Evolutionary conservation across 1,140 invertebrate genomes (phyloP).

Genomic region (Lineus longissimus): DNA sequence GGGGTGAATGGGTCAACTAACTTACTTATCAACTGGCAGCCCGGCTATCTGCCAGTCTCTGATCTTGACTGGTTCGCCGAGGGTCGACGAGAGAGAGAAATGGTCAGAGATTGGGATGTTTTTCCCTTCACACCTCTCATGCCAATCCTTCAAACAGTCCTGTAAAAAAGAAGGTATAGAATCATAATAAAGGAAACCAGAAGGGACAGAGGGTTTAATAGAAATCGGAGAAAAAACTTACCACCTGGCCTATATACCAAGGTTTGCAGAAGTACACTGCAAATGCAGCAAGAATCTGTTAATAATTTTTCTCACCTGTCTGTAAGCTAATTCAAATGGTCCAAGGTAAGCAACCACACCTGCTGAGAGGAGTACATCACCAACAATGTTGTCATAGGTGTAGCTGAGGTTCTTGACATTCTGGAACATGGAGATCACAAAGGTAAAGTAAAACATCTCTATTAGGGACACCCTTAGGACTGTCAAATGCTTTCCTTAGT

Average conservation of each 20-base stretch:
- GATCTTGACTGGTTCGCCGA: conserved; percentile 52
- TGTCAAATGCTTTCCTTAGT: too few species aligned
- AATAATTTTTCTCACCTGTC: conserved; percentile 36
- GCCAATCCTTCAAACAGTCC: conserved; percentile 51
- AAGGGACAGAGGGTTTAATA: conserved; percentile 8
- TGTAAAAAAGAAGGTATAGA: conserved; percentile 21
- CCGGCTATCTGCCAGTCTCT: conserved; percentile 54
- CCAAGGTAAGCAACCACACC: conserved; percentile 52
- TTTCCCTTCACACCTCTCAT: conserved; percentile 41
- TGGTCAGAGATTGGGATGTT: conserved; percentile 46
- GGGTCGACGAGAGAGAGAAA: conserved; percentile 46
- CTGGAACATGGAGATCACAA: too few species aligned
- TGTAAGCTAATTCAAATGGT: conserved; percentile 49
- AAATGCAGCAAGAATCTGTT: too few species aligned
- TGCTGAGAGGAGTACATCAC: conserved; percentile 52
- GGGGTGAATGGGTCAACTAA: too few species aligned
- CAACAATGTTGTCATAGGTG: conserved; percentile 52
- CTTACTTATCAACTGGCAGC: conserved; percentile 51
- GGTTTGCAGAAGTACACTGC: too few species aligned
- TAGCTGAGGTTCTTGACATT: conserved; percentile 45
- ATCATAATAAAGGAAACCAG: background rate
- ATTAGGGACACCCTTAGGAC: too few species aligned
- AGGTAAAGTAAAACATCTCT: too few species aligned
- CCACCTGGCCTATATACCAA: too few species aligned
- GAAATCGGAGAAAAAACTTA: too few species aligned